Evolutionary conservation across 37 sponge, comb jelly and placozoan genomes (phyloP), one percentile per base, ranked within the genome.

Genomic region (Aplysina aerophoba): DNA sequence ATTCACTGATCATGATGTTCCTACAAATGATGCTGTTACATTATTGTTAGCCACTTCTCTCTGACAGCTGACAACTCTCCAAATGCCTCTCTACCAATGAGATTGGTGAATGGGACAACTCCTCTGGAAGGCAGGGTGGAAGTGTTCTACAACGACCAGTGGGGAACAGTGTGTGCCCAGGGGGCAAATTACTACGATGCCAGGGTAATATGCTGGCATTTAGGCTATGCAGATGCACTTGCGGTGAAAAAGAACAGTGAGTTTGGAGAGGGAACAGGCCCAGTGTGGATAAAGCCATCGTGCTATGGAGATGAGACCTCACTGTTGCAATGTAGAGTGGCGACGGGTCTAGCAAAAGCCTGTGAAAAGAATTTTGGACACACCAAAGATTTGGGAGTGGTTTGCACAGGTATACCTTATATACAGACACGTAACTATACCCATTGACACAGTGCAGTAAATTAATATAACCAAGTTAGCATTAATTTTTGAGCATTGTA

Each of bases 251-350:
- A 4, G 1, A 1, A 6, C 15, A 12, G 35, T 69, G 28, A 34
- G 35, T 69, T 31, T 27, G 71, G 71, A n/a, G 17, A 35, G 34
- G 71, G 71, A 30, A 30, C 17, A 1, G 71, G 71, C 34, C 27
- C 17, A 27, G 71, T 69, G 17, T 69, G 71, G 71, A 31, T 69
- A 2, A 69, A 30, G 34, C 71, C 71, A n/a, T 34, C 19, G 4
- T 69, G 71, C 71, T 69, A 69, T 69, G 71, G 71, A 31, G 71
- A 69, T 30, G 71, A 69, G 34, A 30, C 71, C 27, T n/a, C 34
- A 31, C 71, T 69, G 27, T 31, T 34, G 33, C 28, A 69, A 30
- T 69, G 71, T 35, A n/a, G 1, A 44, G 6, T 44, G 8, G 50
- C 6, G 50, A 8, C 50, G 3, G 50, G 50, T 44, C 50, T 11